These are phyloP conservation scores for Cheiracanthium punctorium DNA, from an alignment of 2,888 invertebrate genomes.

Conservation along the genomic window DNA sequence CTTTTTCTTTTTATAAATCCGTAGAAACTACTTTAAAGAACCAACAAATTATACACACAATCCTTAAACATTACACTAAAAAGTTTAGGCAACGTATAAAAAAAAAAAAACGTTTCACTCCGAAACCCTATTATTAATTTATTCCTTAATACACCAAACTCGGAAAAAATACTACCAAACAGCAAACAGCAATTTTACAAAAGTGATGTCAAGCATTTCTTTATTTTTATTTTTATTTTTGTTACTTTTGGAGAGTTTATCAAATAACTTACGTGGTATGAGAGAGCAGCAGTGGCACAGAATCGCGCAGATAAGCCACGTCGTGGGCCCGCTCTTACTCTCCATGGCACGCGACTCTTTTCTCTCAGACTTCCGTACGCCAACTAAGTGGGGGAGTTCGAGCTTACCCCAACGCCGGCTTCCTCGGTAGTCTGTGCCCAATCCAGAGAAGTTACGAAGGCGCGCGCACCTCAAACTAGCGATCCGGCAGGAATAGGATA, in stretches of 20 bases:
- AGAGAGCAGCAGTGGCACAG: slow-evolving; percentile 21
- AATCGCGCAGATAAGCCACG: slow-evolving; percentile 18
- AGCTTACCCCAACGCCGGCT: background rate
- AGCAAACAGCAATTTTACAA: too few relatives aligned
- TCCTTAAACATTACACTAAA: too few relatives aligned
- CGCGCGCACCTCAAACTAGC: slow-evolving; percentile 50
- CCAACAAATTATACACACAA: too few relatives aligned
- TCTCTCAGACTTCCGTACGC: background rate
- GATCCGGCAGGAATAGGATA: background rate
- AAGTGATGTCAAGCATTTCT: too few relatives aligned
- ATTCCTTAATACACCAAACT: too few relatives aligned
- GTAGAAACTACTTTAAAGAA: too few relatives aligned
- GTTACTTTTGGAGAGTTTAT: background rate
- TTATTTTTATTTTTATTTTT: too few relatives aligned
- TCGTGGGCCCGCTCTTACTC: slow-evolving; percentile 20
- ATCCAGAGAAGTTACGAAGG: slow-evolving; percentile 22
- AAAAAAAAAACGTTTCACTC: too few relatives aligned
- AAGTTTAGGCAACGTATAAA: too few relatives aligned
- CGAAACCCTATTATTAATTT: too few relatives aligned
- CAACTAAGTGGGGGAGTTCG: background rate
- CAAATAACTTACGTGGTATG: slow-evolving; percentile 47
- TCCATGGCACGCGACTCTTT: slow-evolving; percentile 17
- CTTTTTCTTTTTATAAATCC: too few relatives aligned
- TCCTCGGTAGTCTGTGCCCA: slow-evolving; percentile 21
- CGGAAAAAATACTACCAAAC: too few relatives aligned